Conservation (phyloP, 37 sponge, comb jelly and placozoan genomes). For the Ianthella basta region DNA sequence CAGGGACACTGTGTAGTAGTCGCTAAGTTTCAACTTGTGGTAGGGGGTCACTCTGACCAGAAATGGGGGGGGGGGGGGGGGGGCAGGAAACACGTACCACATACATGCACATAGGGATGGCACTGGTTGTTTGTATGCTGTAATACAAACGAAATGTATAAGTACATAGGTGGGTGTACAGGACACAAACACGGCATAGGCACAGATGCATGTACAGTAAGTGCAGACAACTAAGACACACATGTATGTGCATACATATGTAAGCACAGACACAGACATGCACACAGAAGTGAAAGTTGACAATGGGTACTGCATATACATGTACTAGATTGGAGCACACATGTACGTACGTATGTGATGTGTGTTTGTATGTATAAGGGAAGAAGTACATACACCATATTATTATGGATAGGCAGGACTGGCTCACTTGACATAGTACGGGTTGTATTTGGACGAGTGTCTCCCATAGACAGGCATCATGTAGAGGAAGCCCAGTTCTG, state of each 20-base stretch:
- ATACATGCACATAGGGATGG: neutral
- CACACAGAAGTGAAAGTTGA: neutral
- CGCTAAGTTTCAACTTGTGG: slow-evolving; percentile 74
- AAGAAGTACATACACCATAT: no score
- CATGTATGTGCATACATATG: no score
- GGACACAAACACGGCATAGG: neutral
- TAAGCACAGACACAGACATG: no score
- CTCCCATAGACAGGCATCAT: slow-evolving; percentile 70
- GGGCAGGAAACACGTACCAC: no score
- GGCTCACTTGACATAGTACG: slow-evolving; percentile 86
- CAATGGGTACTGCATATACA: no score
- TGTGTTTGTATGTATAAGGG: neutral
- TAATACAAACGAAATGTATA: no score
- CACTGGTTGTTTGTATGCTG: no score
- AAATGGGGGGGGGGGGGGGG: neutral
- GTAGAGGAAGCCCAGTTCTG: slow-evolving; percentile 94
- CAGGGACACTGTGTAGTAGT: slow-evolving; percentile 89
- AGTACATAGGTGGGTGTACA: no score
- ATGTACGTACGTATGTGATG: neutral
- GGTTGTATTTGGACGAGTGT: slow-evolving; percentile 81
- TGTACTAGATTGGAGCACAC: neutral
- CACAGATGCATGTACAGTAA: no score
- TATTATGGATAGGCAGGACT: no score
- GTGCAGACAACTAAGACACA: no score
- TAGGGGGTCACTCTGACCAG: slow-evolving; percentile 75